phyloP scores from a whole-genome alignment of 2,888 invertebrate species.

The Amphipyra berbera region DNA sequence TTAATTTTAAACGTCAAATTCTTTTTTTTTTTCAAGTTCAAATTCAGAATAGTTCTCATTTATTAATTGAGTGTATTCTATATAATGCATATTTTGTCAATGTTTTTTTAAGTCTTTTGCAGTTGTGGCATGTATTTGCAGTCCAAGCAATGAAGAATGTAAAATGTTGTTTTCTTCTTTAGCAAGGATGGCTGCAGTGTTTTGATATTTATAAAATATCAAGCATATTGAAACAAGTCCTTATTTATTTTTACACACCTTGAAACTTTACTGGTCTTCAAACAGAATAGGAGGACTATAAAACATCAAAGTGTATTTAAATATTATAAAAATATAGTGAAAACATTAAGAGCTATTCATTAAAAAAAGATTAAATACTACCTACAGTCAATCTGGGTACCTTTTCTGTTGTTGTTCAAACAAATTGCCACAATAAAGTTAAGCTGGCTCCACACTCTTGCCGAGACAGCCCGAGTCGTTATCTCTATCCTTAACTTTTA shows the following conservation, averaged over 20 bases:
- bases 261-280: conserved; percentile 53
- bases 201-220: conserved; percentile 28
- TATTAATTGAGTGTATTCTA: no score
- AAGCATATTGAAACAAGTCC: conserved; percentile 33
- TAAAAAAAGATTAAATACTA: neutral
- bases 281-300: conserved; percentile 55
- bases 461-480: no score
- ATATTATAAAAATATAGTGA: conserved; percentile 18
- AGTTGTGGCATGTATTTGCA: neutral
- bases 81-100: no score
- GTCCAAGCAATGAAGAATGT: conserved; percentile 24
- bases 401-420: no score
- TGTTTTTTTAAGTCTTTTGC: no score
- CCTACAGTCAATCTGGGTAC: conserved; percentile 14
- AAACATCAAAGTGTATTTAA: conserved; percentile 49
- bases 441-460: no score
- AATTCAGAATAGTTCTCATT: no score
- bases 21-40: no score
- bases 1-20: no score
- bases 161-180: conserved; percentile 11
- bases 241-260: conserved; percentile 50
- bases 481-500: no score
- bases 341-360: neutral
- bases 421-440: no score
- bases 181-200: conserved; percentile 24